Conservation (phyloP, 2,113 vertebrate species). For the Callocephalon fimbriatum region DNA sequence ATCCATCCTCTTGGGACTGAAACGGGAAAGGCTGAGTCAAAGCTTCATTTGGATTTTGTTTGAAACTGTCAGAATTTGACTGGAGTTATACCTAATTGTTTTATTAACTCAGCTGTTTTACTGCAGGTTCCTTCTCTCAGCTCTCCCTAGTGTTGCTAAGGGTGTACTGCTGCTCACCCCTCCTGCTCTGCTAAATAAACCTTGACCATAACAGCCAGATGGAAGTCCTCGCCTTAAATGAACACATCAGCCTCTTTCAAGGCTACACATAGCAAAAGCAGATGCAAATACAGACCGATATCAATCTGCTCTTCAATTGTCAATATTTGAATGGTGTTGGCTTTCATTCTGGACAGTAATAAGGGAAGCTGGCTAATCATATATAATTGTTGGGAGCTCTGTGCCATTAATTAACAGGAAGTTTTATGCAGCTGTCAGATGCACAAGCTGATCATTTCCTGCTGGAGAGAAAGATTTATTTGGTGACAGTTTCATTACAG, state of each 20-base stretch:
- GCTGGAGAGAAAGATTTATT: neutral
- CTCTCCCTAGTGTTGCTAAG: neutral
- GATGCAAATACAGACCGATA: neutral
- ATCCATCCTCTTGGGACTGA: neutral
- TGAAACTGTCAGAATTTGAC: neutral
- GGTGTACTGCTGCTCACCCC: neutral
- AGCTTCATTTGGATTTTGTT: neutral
- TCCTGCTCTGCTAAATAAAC: neutral
- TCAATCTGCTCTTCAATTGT: neutral
- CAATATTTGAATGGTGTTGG: slow-evolving; percentile 5
- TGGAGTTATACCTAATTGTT: neutral
- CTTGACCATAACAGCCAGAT: neutral
- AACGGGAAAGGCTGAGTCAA: neutral
- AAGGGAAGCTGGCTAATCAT: slow-evolving; percentile 20
- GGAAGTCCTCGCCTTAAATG: neutral
- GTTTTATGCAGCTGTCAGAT: slow-evolving; percentile 58
- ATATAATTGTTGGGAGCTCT: neutral
- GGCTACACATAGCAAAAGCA: neutral
- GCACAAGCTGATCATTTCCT: slow-evolving; percentile 21
- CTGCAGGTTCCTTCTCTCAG: neutral
- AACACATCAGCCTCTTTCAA: neutral
- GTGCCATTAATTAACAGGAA: slow-evolving; percentile 11
- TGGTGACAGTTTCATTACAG: neutral
- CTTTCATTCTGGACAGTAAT: neutral
- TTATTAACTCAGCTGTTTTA: neutral